Evolutionary conservation across 1,140 invertebrate genomes (phyloP).

Genomic region (Drosophila willistoni): DNA sequence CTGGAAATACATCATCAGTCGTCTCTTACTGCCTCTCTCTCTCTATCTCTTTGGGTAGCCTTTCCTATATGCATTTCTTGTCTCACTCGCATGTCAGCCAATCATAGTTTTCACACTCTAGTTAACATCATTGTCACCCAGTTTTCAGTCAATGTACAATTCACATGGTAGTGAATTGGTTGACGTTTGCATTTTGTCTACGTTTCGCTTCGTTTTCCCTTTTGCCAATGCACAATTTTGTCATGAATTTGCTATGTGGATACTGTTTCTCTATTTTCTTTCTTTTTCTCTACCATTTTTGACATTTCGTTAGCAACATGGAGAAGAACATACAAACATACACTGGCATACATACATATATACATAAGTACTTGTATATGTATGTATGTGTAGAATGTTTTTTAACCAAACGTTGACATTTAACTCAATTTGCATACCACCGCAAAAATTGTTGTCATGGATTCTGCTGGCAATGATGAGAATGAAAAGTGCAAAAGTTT

Average conservation of each 20-base stretch:
- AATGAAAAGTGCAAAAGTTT: constrained; percentile 23
- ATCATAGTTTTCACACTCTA: constrained; percentile 81
- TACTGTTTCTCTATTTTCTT: constrained; percentile 6
- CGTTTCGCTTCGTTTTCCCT: constrained; percentile 8
- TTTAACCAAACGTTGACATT: constrained; percentile 25
- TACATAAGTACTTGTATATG: constrained; percentile 9
- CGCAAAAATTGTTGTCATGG: constrained; percentile 20
- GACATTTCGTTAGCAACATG: constrained; percentile 4
- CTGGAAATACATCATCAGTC: not conserved
- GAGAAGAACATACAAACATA: not conserved
- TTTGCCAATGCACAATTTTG: constrained; percentile 62
- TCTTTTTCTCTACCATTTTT: not conserved
- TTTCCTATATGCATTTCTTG: not conserved
- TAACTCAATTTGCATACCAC: constrained; percentile 29
- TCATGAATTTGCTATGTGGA: constrained; percentile 41
- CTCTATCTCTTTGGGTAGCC: constrained; percentile 15
- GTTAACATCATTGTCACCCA: constrained; percentile 80
- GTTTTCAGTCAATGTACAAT: constrained; percentile 58
- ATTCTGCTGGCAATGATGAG: constrained; percentile 10
- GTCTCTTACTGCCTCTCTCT: not conserved
- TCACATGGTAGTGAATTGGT: constrained; percentile 49
- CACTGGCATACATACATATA: not conserved
- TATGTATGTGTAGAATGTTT: not conserved
- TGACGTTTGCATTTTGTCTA: constrained; percentile 73
- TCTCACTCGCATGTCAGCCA: constrained; percentile 51